Base-by-base conservation (phyloP, 2,888 invertebrate genomes). In the Zhengitettix transpicula region DNA sequence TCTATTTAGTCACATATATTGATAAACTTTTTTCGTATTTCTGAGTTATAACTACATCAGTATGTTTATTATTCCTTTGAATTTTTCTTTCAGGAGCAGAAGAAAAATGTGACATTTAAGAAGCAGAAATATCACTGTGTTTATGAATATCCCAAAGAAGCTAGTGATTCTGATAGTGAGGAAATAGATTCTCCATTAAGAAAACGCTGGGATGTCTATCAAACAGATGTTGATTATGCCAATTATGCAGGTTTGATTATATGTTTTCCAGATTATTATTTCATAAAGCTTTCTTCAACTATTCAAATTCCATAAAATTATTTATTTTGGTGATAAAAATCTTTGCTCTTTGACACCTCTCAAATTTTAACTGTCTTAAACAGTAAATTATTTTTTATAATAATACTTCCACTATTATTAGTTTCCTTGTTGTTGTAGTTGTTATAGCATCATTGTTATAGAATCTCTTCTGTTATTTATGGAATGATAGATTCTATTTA, bases 71-170 rank as follows among this genome's bases (percentile, higher is more conserved):
- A 53, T 59, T 56, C 9, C 15, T 15, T n/a, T 3, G 28, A 12
- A 59, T 54, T 59, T 3, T 54, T 57, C 40, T 56, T 51, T 12
- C 59, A 64, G 64, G 61, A 62, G 8, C 65, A 70, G 42, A 83
- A 83, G 73, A 84, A 83, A 71, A 81, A 80, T 66, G 89, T 89
- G 55, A 85, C 84, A 74, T 89, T 89, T 76, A 88, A 89, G 69
- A 84, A 87, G 58, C 87, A 88, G 74, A 85, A 85, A 71, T 87
- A 87, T 73, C 87, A 88, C 73, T 86, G 87, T 69, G 86, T 89
- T 62, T 89, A 88, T 72, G 87, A 89, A 73, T 89, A 89, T 74
- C 89, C 89, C 56, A 82, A 85, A 67, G 88, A 88, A 73, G 80
- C 51, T 11, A 68, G 74, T 65, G 80, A 72, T 40, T 67, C 71